Evolutionary conservation across 1,140 invertebrate genomes (phyloP), one percentile per base, ranked within the genome.

Genomic region (Trichonephila clavata): DNA sequence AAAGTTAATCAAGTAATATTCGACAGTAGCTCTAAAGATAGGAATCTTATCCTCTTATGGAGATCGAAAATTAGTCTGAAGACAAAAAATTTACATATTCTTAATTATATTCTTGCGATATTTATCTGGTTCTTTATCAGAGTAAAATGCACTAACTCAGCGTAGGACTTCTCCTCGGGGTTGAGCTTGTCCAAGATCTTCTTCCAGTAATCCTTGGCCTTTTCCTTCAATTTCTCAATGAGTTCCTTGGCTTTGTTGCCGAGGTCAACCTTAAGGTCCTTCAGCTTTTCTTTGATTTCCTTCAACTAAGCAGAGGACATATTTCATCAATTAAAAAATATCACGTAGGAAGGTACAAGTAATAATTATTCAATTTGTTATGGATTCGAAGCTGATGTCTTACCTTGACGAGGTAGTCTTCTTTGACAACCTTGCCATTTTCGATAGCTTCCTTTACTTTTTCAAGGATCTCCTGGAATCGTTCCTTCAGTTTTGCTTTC

Each of bases 361-460:
- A 18, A 61, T 61, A 20, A 61, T 20, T 0, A 61, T 18, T 61
- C 20, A 21, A 24, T 24, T 24, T 8, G 20, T 68, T 68, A 68
- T 71, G 5, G 1, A 32, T 77, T 50, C 10, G 24, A 77, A 77
- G 16, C 27, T 18, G 6, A 32, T 86, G 4, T 13, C 43, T 4
- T 91, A 94, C 93, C 93, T 91, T 90, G 20, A 86, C 88, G 13
- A 91, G 1, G 13, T 21, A 57, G 18, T 91, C 81, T 20, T 86
- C 84, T 8, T 71, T 91, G 81, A 94, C 83, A 20, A 13, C 89
- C 27, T 94, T 94, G 14, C 93, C 93, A 6, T 91, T 39, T n/a
- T 92, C 94, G 13, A 94, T 63, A 20, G 84, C 84, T 27, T 92
- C 90, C n/a, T 92, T 94, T 8, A 94, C n/a, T 86, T 94, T 94